Evolutionary conservation across 23 tunicate genomes (phyloP).

Genomic region (Botrylloides violaceus): DNA sequence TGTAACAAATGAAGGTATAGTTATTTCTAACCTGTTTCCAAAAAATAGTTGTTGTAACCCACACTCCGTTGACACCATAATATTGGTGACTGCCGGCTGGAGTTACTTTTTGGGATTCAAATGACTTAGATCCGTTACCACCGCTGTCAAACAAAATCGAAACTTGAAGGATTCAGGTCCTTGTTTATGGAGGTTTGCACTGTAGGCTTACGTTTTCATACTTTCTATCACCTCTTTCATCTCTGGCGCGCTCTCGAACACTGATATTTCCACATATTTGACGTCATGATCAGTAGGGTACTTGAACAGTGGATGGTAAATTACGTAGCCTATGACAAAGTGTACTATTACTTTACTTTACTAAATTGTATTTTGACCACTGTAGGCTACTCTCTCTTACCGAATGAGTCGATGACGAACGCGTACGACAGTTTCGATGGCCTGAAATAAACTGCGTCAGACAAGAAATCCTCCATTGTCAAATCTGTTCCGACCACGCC

Average conservation of each 20-base stretch:
- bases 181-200: too few relatives aligned
- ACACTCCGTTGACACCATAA: conserved; percentile 27
- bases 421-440: conserved; percentile 53
- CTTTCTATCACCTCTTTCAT: conserved; percentile 27
- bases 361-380: too few relatives aligned
- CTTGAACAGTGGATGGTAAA: conserved; percentile 46
- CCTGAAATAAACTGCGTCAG: conserved; percentile 24
- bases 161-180: too few relatives aligned
- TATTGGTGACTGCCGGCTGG: conserved; percentile 31
- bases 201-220: conserved; percentile 39
- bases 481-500: conserved; percentile 40
- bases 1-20: background rate
- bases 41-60: conserved; percentile 4
- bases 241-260: conserved; percentile 30
- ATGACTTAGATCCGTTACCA: conserved; percentile 28
- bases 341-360: background rate
- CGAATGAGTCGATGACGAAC: conserved; percentile 42
- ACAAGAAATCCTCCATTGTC: conserved; percentile 26
- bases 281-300: conserved; percentile 24
- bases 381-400: conserved; percentile 24
- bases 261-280: conserved; percentile 13
- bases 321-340: conserved; percentile 27
- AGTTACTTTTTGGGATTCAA: conserved; percentile 25
- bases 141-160: too few relatives aligned
- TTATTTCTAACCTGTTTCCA: conserved; percentile 67